A percentile compares a stretch with the other conserved stretches of the same genome.
Evolutionary conservation across 1,140 invertebrate genomes (phyloP).

Genomic region (Spodoptera litura): DNA sequence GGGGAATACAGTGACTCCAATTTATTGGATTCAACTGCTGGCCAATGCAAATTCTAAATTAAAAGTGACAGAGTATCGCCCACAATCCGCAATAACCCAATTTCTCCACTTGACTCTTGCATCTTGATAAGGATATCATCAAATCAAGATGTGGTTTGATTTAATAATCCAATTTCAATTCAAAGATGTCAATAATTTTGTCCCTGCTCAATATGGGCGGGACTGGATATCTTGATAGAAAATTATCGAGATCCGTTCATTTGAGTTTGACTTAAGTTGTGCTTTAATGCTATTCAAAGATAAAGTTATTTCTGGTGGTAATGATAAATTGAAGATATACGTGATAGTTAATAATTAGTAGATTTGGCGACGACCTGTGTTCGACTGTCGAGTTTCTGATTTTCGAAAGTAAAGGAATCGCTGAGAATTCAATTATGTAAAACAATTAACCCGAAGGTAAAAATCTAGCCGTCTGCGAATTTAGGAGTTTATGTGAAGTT

Average conservation of each 20-base stretch:
- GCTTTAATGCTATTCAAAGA: no score
- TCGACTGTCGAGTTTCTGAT: no score
- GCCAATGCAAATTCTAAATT: constrained; percentile 11
- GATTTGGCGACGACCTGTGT: no score
- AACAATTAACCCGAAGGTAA: no score
- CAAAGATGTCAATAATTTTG: constrained; percentile 1
- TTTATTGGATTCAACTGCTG: constrained; percentile 12
- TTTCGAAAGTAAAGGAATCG: no score
- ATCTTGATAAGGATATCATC: constrained; percentile 12
- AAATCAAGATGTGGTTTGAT: constrained; percentile 7
- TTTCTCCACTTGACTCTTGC: constrained; percentile 26
- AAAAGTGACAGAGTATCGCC: constrained; percentile 23
- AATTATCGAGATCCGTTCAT: background rate
- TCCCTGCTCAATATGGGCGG: background rate
- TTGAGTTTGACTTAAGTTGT: background rate
- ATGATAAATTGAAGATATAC: no score
- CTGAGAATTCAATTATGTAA: no score
- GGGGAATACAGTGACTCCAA: background rate
- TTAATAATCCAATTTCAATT: background rate
- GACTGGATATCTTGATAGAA: background rate
- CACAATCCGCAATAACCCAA: constrained; percentile 26
- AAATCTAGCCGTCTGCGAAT: no score
- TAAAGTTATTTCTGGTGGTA: no score
- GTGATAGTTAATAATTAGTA: no score
- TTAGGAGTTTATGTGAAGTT: no score